These are phyloP conservation scores for Enteromius viviparus DNA, from an alignment of 2,797 vertebrate genomes.

Conservation along the genomic window DNA sequence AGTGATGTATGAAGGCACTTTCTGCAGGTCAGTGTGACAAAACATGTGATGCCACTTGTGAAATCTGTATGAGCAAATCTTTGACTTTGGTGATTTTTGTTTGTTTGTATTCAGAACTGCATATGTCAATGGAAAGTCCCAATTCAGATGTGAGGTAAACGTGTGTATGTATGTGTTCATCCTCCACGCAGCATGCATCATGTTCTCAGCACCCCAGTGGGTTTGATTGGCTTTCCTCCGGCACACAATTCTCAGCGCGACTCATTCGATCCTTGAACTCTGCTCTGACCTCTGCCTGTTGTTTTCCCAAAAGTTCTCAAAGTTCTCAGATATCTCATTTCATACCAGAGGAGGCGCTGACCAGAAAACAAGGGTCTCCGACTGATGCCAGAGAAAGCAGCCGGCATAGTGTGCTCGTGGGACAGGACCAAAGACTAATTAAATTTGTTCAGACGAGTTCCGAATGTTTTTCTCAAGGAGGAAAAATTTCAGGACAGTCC, in stretches of 20 bases:
- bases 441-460: constrained; percentile 59
- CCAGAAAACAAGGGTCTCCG: constrained; percentile 25
- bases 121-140: not conserved
- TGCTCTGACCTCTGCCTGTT: constrained; percentile 52
- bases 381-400: constrained; percentile 34
- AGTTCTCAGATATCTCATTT: constrained; percentile 59
- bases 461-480: constrained; percentile 41
- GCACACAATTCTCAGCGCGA: constrained; percentile 50
- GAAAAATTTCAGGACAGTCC: constrained; percentile 48
- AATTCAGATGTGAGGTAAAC: constrained; percentile 5
- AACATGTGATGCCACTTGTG: not conserved
- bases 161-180: constrained; percentile 21
- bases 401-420: constrained; percentile 38
- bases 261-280: constrained; percentile 51
- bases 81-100: not conserved
- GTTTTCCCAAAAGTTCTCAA: constrained; percentile 50
- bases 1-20: not conserved
- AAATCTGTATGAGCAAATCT: not conserved
- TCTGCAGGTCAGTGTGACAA: not conserved
- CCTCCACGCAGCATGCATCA: constrained; percentile 5
- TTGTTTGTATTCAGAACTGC: not conserved
- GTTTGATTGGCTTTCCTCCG: constrained; percentile 39
- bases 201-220: constrained; percentile 29
- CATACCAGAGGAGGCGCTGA: constrained; percentile 52
- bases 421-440: constrained; percentile 56